phyloP scores from a whole-genome alignment of 2,797 vertebrate genomes.

The Scomberomorus guttatus region DNA sequence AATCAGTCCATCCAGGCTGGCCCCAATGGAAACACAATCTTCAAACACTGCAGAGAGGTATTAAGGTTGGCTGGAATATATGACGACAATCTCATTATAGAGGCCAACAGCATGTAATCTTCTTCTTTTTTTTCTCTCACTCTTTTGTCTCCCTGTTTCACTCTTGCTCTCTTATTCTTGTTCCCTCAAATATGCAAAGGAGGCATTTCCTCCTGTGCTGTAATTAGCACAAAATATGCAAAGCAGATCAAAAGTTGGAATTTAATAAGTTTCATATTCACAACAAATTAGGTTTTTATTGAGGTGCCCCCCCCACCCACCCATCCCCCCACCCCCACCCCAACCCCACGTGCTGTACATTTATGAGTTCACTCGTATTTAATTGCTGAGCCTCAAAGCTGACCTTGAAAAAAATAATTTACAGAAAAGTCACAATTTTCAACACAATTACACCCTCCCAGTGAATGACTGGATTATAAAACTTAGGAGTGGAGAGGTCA shows the following conservation, averaged over 20 bases:
- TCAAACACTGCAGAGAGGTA: slow-evolving; percentile 57
- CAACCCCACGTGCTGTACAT: slow-evolving; percentile 14
- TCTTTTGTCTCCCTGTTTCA: slow-evolving; percentile 54
- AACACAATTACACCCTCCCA: neutral
- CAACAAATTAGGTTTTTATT: slow-evolving; percentile 65
- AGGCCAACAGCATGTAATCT: slow-evolving; percentile 66
- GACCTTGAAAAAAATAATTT: slow-evolving; percentile 61
- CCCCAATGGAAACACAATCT: slow-evolving; percentile 60
- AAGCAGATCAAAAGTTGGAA: slow-evolving; percentile 72
- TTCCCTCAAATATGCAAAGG: slow-evolving; percentile 70
- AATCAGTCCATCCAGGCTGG: slow-evolving; percentile 63
- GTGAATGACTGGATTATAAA: slow-evolving; percentile 36
- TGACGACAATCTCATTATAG: slow-evolving; percentile 68
- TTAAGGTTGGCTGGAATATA: slow-evolving; percentile 58
- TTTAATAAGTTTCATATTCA: slow-evolving; percentile 70
- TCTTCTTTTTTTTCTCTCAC: slow-evolving; percentile 35
- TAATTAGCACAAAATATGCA: slow-evolving; percentile 77
- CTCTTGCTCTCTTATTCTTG: slow-evolving; percentile 38
- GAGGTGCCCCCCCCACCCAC: slow-evolving; percentile 19
- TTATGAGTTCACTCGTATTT: slow-evolving; percentile 45
- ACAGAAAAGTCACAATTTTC: slow-evolving; percentile 27
- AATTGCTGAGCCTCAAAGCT: slow-evolving; percentile 51
- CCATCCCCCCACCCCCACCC: too few relatives aligned
- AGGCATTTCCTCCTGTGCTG: slow-evolving; percentile 57
- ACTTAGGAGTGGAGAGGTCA: slow-evolving; percentile 18